phyloP scores from a whole-genome alignment of 2,888 invertebrate species.

The Protodeltote pygarga region DNA sequence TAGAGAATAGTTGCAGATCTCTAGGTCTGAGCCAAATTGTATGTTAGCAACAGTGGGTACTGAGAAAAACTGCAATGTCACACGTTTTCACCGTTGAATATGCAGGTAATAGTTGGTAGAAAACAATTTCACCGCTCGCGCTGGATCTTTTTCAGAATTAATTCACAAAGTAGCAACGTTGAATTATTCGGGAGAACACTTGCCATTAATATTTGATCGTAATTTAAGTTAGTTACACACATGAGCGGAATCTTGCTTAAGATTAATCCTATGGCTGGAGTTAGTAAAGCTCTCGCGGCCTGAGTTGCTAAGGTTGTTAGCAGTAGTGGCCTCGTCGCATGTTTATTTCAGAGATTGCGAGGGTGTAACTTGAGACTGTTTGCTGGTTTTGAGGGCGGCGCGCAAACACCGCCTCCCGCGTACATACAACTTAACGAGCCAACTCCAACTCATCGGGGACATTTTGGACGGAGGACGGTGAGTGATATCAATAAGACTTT shows the following conservation, averaged over 20 bases:
- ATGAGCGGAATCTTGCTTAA: conserved; percentile 62
- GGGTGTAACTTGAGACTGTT: conserved; percentile 79
- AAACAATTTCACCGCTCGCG: conserved; percentile 29
- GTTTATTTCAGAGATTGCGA: conserved; percentile 81
- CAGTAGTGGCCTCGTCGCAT: conserved; percentile 73
- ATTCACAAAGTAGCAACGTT: conserved; percentile 35
- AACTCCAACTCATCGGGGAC: conserved; percentile 71
- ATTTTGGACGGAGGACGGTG: conserved; percentile 54
- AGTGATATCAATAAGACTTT: conserved; percentile 67
- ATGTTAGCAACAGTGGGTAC: too few relatives aligned
- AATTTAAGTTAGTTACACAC: conserved; percentile 70
- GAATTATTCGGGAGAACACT: conserved; percentile 38
- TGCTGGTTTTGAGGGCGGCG: conserved; percentile 74
- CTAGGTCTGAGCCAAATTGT: too few relatives aligned
- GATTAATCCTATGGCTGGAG: conserved; percentile 70
- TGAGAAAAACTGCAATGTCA: too few relatives aligned
- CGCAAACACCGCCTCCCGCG: conserved; percentile 65
- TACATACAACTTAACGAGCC: conserved; percentile 73
- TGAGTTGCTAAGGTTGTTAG: conserved; percentile 75
- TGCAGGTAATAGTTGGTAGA: conserved; percentile 29
- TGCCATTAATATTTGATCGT: conserved; percentile 69
- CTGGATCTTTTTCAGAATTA: conserved; percentile 28
- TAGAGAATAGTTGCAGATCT: too few relatives aligned
- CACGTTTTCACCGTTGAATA: too few relatives aligned
- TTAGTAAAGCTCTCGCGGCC: conserved; percentile 68